Evolutionary conservation across 2,113 vertebrate species (phyloP), one percentile per base, ranked within the genome.

Genomic region (Myrmophylax atrothorax): DNA sequence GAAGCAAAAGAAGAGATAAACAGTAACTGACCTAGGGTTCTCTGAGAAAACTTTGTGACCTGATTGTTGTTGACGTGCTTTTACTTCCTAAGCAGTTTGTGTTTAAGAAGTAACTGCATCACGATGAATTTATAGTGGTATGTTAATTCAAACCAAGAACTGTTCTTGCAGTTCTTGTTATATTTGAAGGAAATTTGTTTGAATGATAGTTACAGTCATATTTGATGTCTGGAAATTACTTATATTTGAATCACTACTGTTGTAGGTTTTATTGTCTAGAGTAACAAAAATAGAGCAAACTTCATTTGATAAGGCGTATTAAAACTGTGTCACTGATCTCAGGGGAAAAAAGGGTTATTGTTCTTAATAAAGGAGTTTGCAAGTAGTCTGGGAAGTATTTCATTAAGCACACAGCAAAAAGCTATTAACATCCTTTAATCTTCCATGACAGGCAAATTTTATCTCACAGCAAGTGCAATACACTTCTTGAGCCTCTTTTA

Each of bases 381-480:
- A 63, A 44, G 47, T 67, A 47, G 79, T 53, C 59, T 63, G 73
- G 55, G 29, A 92, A 87, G 15, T 92, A 58, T 84, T 86, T 90
- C 29, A 81, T 95, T 87, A 87, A 78, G 60, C 55, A 74, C 20
- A 70, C 12, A 59, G 18, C 13, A 73, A 70, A 85, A 87, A 70
- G 33, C 44, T 72, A 37, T 94, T 86, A 88, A 64, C 86, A 88
- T 59, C 66, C 59, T 69, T 93, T 93, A 87, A 49, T 82, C 66
- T 89, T 79, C 66, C 58, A 35, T 68, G 53, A 64, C 77, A 74
- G 62, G 73, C 17, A 76, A 73, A 85, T 79, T 70, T 90, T 72
- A 40, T 75, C 28, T 93, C 28, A 26, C 44, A 75, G 66, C 46
- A 84, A 94, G 49, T 44, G 29, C 33, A 44, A 1, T 26, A 24